A percentile compares a stretch with the other conserved stretches of the same genome.
Conservation (phyloP, 2,888 invertebrate genomes). For the Poecilus cupreus region DNA sequence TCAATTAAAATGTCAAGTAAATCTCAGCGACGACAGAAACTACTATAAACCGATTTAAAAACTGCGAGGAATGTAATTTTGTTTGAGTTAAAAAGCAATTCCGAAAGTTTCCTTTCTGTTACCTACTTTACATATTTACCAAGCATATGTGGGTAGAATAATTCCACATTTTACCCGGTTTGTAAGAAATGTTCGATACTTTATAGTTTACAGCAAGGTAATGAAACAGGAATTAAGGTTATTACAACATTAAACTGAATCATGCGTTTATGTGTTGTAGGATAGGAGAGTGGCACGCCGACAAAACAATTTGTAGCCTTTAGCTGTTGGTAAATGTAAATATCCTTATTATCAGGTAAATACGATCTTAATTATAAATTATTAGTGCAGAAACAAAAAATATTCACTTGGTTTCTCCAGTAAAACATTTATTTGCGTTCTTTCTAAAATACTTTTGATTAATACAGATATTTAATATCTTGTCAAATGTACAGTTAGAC, state of each 20-base stretch:
- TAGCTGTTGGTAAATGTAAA: slow-evolving; percentile 17
- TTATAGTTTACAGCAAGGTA: slow-evolving; percentile 1
- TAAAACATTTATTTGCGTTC: neutral
- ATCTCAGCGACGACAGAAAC: too few species aligned
- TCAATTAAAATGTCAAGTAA: too few species aligned
- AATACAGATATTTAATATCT: neutral
- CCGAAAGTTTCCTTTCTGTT: slow-evolving; percentile 16
- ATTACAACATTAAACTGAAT: slow-evolving; percentile 32
- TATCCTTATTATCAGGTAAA: slow-evolving; percentile 8
- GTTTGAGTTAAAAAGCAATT: too few species aligned
- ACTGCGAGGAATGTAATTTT: too few species aligned
- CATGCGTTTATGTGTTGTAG: neutral
- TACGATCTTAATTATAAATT: neutral
- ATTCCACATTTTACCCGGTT: neutral
- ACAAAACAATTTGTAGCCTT: slow-evolving; percentile 11
- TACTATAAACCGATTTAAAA: too few species aligned
- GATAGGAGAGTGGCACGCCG: slow-evolving; percentile 4
- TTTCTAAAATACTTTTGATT: neutral
- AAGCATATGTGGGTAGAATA: neutral
- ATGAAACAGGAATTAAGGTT: slow-evolving; percentile 33
- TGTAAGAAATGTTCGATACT: neutral
- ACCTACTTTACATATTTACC: neutral
- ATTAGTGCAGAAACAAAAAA: slow-evolving; percentile 15
- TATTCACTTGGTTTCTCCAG: neutral
- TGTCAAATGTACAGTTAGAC: neutral